Conservation (phyloP, 2,797 vertebrate species). For the Aldrovandia affinis region DNA sequence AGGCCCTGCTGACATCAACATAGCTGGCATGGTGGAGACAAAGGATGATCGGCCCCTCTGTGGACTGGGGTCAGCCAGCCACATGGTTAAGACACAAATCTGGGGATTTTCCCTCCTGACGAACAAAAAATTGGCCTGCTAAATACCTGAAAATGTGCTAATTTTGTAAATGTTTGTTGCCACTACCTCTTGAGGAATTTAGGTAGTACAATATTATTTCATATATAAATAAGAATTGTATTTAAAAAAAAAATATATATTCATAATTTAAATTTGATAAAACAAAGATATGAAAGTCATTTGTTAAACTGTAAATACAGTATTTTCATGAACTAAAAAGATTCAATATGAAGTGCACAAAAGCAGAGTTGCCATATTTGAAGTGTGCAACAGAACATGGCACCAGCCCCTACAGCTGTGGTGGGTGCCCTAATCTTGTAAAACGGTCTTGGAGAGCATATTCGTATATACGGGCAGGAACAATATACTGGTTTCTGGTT, state of each 20-base stretch:
- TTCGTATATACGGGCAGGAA: no score
- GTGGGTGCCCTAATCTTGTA: not conserved
- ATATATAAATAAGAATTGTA: not conserved
- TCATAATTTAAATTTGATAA: not conserved
- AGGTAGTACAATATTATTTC: not conserved
- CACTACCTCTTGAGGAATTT: not conserved
- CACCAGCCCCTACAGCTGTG: not conserved
- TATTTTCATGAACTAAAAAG: no score
- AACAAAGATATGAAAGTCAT: no score
- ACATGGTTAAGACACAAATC: not conserved
- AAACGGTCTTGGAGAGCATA: not conserved
- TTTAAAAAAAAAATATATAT: not conserved
- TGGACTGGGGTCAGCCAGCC: not conserved
- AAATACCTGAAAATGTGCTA: not conserved
- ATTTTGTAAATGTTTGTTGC: not conserved
- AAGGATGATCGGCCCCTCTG: not conserved
- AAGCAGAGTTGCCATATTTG: no score
- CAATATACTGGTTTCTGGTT: no score
- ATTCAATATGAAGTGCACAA: no score
- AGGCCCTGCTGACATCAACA: conserved; percentile 46
- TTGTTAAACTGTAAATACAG: no score
- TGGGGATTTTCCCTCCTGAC: not conserved
- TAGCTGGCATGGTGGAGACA: conserved; percentile 3
- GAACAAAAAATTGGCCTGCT: not conserved
- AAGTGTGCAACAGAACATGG: not conserved